phyloP scores from a whole-genome alignment of 1,140 invertebrate genomes.

The Tetramorium parvispinum region DNA sequence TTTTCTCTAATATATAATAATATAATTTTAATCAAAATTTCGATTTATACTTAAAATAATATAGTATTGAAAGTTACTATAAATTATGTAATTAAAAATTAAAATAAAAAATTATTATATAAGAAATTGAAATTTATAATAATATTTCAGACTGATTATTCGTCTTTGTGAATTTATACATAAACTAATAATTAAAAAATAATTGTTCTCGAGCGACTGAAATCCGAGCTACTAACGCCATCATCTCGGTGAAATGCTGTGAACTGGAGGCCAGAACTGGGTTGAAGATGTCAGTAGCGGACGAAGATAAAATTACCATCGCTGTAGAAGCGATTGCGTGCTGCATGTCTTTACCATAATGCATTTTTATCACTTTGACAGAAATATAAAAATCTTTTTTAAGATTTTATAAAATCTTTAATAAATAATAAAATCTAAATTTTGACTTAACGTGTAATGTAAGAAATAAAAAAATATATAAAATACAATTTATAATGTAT shows the following conservation, averaged over 20 bases:
- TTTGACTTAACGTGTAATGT: not conserved
- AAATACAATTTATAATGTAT: not conserved
- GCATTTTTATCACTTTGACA: not conserved
- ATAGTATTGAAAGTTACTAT: not conserved
- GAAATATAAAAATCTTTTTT: conserved; percentile 18
- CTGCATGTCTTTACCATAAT: not conserved
- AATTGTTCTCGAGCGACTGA: not conserved
- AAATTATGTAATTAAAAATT: conserved; percentile 8
- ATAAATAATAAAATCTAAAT: not conserved
- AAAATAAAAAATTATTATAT: not conserved
- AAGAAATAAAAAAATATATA: not conserved
- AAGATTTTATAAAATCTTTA: not conserved
- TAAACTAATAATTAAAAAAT: conserved; percentile 21
- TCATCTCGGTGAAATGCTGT: conserved; percentile 6
- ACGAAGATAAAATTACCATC: not conserved
- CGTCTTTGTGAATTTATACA: not conserved
- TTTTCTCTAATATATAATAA: not conserved
- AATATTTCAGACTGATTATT: not conserved
- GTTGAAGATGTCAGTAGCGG: conserved; percentile 21
- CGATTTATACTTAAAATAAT: not conserved
- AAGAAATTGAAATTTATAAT: conserved; percentile 3
- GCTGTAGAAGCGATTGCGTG: not conserved
- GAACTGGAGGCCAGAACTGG: not conserved
- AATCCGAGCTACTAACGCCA: conserved; percentile 36
- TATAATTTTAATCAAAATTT: not conserved